phyloP scores from a whole-genome alignment of 2,113 vertebrate species.

The Globicephala melas region DNA sequence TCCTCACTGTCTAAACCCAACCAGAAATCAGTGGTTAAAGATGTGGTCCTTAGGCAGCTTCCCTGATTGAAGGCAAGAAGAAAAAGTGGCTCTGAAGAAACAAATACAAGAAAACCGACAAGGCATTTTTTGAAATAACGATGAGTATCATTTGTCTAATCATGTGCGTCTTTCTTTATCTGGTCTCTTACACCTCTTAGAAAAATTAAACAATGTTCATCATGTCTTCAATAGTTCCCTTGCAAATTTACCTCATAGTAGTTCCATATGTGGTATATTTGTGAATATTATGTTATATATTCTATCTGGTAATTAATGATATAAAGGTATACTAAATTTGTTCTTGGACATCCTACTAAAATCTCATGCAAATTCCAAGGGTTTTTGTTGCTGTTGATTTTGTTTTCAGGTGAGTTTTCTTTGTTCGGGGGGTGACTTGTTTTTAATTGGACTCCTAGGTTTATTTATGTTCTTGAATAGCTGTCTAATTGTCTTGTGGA shows the following conservation, averaged over 20 bases:
- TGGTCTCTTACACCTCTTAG: neutral
- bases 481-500: neutral
- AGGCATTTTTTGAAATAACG: neutral
- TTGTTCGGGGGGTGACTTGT: neutral
- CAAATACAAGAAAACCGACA: neutral
- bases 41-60: neutral
- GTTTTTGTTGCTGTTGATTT: neutral
- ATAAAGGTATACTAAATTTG: neutral
- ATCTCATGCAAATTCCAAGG: neutral
- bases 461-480: neutral
- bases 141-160: neutral
- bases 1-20: neutral
- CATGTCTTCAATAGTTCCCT: neutral
- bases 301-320: neutral
- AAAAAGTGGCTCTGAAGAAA: neutral
- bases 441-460: neutral
- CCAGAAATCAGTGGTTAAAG: fast-evolving
- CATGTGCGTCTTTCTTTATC: neutral
- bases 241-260: neutral
- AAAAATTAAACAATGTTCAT: neutral
- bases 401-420: neutral
- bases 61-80: neutral
- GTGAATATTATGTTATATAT: neutral
- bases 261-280: neutral
- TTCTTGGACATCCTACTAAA: neutral